phyloP scores from a whole-genome alignment of 2,797 vertebrate genomes.

The Sciurus carolinensis region DNA sequence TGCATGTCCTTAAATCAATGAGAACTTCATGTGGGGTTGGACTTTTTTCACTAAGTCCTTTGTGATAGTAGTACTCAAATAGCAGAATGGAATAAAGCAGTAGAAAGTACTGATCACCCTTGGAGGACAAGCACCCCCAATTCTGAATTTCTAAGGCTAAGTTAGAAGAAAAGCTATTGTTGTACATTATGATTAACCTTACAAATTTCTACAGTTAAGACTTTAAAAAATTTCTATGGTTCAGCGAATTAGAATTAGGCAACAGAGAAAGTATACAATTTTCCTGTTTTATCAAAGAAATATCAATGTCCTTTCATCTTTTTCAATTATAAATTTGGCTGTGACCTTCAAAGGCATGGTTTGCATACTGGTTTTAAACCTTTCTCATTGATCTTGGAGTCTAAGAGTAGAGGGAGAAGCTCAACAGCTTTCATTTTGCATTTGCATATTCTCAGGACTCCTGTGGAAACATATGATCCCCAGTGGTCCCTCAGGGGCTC shows the following conservation, averaged over 20 bases:
- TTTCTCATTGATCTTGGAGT: neutral
- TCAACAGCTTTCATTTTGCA: too few species aligned
- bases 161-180: neutral
- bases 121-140: accelerated
- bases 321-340: neutral
- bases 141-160: neutral
- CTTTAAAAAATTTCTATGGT: neutral
- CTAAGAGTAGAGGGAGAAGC: neutral
- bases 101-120: neutral
- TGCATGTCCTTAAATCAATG: neutral
- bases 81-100: neutral
- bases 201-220: neutral
- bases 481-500: neutral
- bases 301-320: neutral
- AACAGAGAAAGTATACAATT: neutral
- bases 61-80: accelerated
- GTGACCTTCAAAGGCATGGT: neutral
- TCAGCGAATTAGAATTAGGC: neutral
- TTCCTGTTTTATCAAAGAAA: neutral
- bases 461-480: neutral
- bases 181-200: neutral
- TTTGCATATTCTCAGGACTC: neutral
- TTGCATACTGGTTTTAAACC: neutral
- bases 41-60: neutral
- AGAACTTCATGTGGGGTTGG: accelerated